Evolutionary conservation across 1,140 invertebrate species (phyloP).

Genomic region (Danaus melanippus): DNA sequence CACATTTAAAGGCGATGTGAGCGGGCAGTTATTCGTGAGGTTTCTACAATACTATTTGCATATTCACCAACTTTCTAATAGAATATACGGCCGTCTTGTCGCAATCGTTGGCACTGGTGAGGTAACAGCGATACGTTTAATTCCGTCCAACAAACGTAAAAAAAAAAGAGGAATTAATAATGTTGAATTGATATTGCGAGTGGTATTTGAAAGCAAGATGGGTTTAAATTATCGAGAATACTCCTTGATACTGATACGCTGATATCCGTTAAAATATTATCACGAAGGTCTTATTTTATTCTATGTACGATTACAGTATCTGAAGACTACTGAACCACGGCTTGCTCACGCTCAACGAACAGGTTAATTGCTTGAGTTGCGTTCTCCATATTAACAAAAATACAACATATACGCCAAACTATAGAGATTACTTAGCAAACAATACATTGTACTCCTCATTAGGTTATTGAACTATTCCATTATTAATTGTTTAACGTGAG

Average conservation of each 20-base stretch:
- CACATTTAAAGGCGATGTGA: conserved; percentile 67
- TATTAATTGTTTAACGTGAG: conserved; percentile 39
- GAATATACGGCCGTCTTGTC: conserved; percentile 65
- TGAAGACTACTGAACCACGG: conserved; percentile 30
- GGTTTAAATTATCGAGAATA: conserved; percentile 19
- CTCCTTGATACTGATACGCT: background rate
- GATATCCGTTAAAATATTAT: too few species aligned
- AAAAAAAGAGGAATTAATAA: conserved; percentile 4
- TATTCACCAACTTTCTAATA: conserved; percentile 71
- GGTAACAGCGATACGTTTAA: conserved; percentile 66
- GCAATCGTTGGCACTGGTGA: conserved; percentile 60
- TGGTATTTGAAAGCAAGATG: too few species aligned
- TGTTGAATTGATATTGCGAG: too few species aligned
- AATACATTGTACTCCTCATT: conserved; percentile 23
- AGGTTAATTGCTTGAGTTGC: conserved; percentile 34
- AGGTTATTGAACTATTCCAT: conserved; percentile 46
- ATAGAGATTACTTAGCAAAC: conserved; percentile 16
- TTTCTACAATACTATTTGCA: conserved; percentile 72
- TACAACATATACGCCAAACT: conserved; percentile 5
- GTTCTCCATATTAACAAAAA: conserved; percentile 37
- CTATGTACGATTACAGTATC: conserved; percentile 33
- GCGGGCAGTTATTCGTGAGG: conserved; percentile 70
- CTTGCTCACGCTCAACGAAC: conserved; percentile 23
- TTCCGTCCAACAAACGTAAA: conserved; percentile 36
- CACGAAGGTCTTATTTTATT: conserved; percentile 9